A percentile compares a stretch with the other conserved stretches of the same genome.
Conservation (phyloP, 2,797 vertebrate species). For the Crenichthys baileyi region DNA sequence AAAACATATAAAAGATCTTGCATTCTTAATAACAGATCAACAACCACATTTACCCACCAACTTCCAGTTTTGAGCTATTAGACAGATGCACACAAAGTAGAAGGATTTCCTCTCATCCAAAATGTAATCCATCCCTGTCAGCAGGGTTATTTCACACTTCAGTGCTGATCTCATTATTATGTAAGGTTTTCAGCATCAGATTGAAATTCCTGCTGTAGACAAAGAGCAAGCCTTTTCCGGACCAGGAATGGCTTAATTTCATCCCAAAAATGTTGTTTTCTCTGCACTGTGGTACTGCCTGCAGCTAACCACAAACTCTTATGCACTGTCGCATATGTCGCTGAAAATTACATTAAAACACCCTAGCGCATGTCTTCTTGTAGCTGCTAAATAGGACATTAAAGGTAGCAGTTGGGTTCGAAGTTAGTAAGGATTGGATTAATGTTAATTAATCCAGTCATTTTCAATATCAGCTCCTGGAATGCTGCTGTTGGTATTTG, state of each 20-base stretch:
- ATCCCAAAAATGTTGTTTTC: constrained; percentile 3
- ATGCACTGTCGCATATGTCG: neutral
- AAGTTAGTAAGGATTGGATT: neutral
- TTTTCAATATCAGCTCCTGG: neutral
- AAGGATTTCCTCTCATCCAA: constrained; percentile 67
- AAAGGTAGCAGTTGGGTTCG: neutral
- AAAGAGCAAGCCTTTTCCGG: constrained; percentile 24
- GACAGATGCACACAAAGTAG: constrained; percentile 56
- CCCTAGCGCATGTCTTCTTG: neutral
- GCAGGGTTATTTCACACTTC: constrained; percentile 52
- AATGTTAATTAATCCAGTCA: neutral
- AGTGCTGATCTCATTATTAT: constrained; percentile 55
- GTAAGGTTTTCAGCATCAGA: constrained; percentile 45
- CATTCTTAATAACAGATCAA: constrained; percentile 33
- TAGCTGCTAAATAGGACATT: neutral
- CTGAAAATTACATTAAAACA: constrained; percentile 16
- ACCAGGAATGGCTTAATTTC: constrained; percentile 44
- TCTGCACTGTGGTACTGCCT: neutral
- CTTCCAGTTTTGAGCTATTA: constrained; percentile 45
- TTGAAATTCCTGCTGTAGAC: constrained; percentile 55
- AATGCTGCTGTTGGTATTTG: neutral
- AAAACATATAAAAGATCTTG: constrained; percentile 14
- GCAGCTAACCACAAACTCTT: neutral
- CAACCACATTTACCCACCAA: constrained; percentile 33
- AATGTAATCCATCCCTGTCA: constrained; percentile 59